Evolutionary conservation across 2,888 invertebrate genomes (phyloP), one percentile per base, ranked within the genome.

Genomic region (Pantelozetes paolii): DNA sequence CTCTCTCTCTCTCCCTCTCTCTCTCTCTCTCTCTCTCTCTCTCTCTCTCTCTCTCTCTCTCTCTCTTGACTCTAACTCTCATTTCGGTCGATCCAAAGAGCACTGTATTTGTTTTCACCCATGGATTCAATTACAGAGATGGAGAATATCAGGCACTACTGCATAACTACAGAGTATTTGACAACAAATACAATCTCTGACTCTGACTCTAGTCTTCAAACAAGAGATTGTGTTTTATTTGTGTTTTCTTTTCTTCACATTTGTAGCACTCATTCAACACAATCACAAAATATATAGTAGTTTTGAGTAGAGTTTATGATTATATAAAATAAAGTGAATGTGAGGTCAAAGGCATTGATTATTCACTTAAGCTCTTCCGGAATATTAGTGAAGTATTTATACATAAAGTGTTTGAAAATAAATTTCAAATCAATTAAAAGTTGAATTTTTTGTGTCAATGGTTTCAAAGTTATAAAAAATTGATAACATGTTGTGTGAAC

Each of bases 61-160:
- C 67, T 67, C 67, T 42, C 42, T 42, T 42, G 45, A 15, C 26
- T 28, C 59, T 15, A 3, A 28, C 30, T 59, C n/a, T n/a, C n/a
- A n/a, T 59, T 9, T 6, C 9, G 6, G 9, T 2, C 30, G 13
- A 59, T 59, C 5, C 59, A 20, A 30, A 15, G 59, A 8, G 57
- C 2, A 30, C 30, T 59, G 30, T 18, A 59, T 59, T 59, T 59
- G 59, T 20, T 20, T 67, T 67, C 67, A 32, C 67, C 42, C 67
- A 67, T 67, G 23, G 67, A 67, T 67, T 67, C 67, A 67, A 67
- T 67, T 67, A 67, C 42, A 67, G 67, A n/a, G 54, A 26, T 26
- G 26, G 32, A 40, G n/a, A 42, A 67, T 67, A 67, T 67, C 36
- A 64, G 32, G 64, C 32, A 64, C 13, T 36, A 32, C 32, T 28